phyloP scores from a whole-genome alignment of 2,113 vertebrate species.

The Notothenia rossii region DNA sequence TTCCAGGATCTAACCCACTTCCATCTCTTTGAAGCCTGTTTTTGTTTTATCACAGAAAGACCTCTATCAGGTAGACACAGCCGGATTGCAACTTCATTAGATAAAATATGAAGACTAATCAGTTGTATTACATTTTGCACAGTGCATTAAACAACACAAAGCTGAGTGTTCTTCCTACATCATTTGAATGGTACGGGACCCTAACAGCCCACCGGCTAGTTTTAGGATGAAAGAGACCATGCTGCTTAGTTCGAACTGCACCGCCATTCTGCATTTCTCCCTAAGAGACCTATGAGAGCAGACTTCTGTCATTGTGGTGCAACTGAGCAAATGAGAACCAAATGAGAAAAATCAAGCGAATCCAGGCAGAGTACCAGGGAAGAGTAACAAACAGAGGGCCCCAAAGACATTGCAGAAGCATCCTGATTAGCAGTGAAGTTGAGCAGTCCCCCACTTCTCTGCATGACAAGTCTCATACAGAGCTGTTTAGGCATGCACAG shows the following conservation, averaged over 20 bases:
- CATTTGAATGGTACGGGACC: constrained; percentile 42
- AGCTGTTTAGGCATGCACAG: constrained; percentile 70
- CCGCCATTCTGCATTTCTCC: constrained; percentile 36
- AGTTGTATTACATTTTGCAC: constrained; percentile 38
- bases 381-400: constrained; percentile 63
- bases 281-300: constrained; percentile 45
- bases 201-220: constrained; percentile 51
- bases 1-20: constrained; percentile 41
- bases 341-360: constrained; percentile 68
- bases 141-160: constrained; percentile 53
- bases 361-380: constrained; percentile 52
- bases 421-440: constrained; percentile 74
- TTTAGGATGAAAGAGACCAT: constrained; percentile 52
- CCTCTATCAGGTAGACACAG: neutral
- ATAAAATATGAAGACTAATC: constrained; percentile 47
- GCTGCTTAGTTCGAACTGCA: constrained; percentile 42
- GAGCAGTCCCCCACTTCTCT: constrained; percentile 66
- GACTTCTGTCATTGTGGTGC: constrained; percentile 45
- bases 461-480: constrained; percentile 74
- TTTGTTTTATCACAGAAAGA: constrained; percentile 1
- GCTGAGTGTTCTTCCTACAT: constrained; percentile 32
- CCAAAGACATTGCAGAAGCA: constrained; percentile 57
- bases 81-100: constrained; percentile 51
- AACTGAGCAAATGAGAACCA: constrained; percentile 70
- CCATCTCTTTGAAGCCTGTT: constrained; percentile 63